These are phyloP conservation scores for Calliphora vicina DNA, from an alignment of 1,140 invertebrate genomes.

Conservation along the genomic window DNA sequence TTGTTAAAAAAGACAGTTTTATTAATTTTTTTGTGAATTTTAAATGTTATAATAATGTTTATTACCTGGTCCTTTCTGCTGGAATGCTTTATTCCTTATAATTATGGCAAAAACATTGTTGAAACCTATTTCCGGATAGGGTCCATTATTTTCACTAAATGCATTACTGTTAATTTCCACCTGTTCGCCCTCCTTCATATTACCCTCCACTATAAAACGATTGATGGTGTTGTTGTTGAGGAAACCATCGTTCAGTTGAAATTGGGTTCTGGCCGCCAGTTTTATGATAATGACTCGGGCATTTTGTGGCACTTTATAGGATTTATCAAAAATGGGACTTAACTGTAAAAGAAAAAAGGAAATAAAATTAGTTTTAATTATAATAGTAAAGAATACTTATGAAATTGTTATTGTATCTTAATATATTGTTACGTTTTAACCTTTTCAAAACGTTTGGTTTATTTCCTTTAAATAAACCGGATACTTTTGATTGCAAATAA, in stretches of 20 bases:
- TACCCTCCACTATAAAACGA: constrained; percentile 47
- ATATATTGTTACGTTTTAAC: too few species aligned
- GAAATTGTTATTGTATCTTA: too few species aligned
- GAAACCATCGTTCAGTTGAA: constrained; percentile 45
- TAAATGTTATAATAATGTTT: background rate
- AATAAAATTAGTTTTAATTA: too few species aligned
- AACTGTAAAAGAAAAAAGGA: constrained; percentile 26
- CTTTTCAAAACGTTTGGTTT: too few species aligned
- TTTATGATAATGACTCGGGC: constrained; percentile 45
- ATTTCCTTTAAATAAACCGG: too few species aligned
- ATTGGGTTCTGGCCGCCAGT: constrained; percentile 40
- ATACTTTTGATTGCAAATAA: too few species aligned
- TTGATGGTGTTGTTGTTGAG: constrained; percentile 53
- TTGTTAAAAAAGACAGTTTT: background rate
- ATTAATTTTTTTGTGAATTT: background rate
- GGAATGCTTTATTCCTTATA: constrained; percentile 44
- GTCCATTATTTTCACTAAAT: constrained; percentile 50
- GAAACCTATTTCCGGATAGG: constrained; percentile 55
- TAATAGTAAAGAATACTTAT: too few species aligned
- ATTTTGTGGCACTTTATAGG: constrained; percentile 36
- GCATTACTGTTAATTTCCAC: constrained; percentile 50
- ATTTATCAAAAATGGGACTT: constrained; percentile 37
- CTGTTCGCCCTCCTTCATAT: constrained; percentile 40
- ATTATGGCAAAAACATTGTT: constrained; percentile 42
- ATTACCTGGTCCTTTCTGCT: constrained; percentile 42